Percentiles rank a stretch among this genome's conserved stretches.
phyloP scores from a whole-genome alignment of 2,888 invertebrate genomes.

The Anarsia innoxiella region DNA sequence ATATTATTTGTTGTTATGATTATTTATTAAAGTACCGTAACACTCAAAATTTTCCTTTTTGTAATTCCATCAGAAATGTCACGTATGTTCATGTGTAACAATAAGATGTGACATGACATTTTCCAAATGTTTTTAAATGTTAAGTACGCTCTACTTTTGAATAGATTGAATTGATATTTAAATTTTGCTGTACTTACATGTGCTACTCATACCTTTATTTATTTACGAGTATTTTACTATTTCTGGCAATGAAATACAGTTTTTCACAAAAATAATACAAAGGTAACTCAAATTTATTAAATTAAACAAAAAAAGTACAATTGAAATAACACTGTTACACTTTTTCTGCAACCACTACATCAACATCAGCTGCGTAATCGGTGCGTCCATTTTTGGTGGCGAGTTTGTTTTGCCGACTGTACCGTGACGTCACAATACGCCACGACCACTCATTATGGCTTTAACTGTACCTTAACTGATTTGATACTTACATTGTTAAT shows the following conservation, averaged over 20 bases:
- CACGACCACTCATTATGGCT: slow-evolving; percentile 39
- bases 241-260: background rate
- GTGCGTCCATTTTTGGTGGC: background rate
- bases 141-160: too few species aligned
- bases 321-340: background rate
- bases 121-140: too few species aligned
- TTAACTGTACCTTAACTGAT: slow-evolving; percentile 35
- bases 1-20: background rate
- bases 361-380: background rate
- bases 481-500: too few species aligned
- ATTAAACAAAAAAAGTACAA: background rate
- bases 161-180: too few species aligned
- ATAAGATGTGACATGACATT: too few species aligned
- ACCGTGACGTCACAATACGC: slow-evolving; percentile 51
- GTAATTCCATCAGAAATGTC: background rate
- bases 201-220: too few species aligned
- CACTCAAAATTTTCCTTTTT: background rate
- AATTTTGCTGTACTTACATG: too few species aligned
- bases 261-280: background rate
- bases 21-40: background rate
- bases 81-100: too few species aligned
- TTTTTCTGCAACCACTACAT: background rate
- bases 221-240: background rate
- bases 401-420: slow-evolving; percentile 15
- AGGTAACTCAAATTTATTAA: background rate